A percentile compares a stretch with the other conserved stretches of the same genome.
Evolutionary conservation across 2,888 invertebrate species (phyloP).

Genomic region (Heliconius cydno): DNA sequence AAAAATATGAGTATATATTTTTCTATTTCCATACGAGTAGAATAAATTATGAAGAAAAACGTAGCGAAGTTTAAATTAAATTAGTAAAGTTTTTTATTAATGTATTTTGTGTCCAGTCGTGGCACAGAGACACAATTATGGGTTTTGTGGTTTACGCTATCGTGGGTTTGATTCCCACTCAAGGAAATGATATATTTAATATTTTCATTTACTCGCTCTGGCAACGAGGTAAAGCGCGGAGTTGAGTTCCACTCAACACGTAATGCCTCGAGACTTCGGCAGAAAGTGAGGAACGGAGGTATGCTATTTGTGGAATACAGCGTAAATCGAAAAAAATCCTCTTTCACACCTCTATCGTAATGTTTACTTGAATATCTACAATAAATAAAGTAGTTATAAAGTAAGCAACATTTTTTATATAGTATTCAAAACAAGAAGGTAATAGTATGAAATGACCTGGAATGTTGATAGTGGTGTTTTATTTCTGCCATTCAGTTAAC

Average conservation of each 20-base stretch:
- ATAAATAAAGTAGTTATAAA: background rate
- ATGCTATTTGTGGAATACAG: background rate
- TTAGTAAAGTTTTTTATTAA: background rate
- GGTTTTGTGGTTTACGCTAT: no score
- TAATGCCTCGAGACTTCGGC: no score
- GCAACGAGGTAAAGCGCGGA: no score
- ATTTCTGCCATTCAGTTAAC: conserved; percentile 77
- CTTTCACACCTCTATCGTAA: background rate
- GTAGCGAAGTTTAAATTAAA: background rate
- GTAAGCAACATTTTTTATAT: conserved; percentile 33
- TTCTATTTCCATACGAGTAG: no score
- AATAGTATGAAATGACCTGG: conserved; percentile 79
- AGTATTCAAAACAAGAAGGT: conserved; percentile 66
- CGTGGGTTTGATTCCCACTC: no score
- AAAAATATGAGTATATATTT: no score
- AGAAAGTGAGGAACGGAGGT: no score
- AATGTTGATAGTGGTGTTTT: conserved; percentile 80
- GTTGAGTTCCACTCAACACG: no score
- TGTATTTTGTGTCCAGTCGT: no score
- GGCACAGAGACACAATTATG: no score
- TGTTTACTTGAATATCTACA: background rate
- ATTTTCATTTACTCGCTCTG: no score
- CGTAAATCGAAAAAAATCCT: background rate
- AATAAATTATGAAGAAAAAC: background rate
- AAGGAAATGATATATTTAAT: no score